A percentile compares a stretch with the other conserved stretches of the same genome.
phyloP scores from a whole-genome alignment of 2,797 vertebrate species.

The Dicrostonyx torquatus region DNA sequence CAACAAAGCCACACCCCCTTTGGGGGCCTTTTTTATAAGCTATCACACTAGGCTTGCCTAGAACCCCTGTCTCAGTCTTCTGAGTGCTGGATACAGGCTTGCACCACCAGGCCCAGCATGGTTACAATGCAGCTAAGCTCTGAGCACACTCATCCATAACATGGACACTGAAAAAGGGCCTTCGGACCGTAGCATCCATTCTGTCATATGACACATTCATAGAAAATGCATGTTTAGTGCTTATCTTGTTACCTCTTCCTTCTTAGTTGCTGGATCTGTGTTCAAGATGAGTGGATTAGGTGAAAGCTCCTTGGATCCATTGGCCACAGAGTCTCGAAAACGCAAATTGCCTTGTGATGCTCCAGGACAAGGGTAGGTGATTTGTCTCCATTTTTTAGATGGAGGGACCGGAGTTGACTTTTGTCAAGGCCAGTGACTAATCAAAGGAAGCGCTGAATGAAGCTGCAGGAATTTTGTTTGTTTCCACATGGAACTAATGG shows the following conservation, averaged over 20 bases:
- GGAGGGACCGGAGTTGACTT: background rate
- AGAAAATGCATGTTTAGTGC: background rate
- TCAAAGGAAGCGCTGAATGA: constrained; percentile 1
- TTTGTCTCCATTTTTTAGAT: background rate
- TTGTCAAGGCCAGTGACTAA: background rate
- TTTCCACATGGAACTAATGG: background rate
- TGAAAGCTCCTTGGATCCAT: constrained; percentile 94
- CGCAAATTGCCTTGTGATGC: constrained; percentile 96
- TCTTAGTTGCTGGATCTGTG: constrained; percentile 93
- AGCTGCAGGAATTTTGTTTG: background rate
- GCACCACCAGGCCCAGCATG: background rate
- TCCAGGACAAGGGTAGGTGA: constrained; percentile 91
- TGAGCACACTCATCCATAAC: background rate
- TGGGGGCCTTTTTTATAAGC: background rate
- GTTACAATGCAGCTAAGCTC: background rate
- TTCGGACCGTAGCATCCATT: background rate
- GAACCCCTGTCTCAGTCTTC: background rate
- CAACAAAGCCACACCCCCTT: background rate
- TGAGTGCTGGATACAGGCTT: background rate
- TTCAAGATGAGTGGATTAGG: constrained; percentile 96
- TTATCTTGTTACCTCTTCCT: constrained; percentile 48
- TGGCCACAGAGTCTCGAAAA: constrained; percentile 94
- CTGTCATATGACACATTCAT: background rate
- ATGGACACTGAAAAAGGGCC: background rate
- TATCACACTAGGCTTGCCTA: background rate